phyloP scores from a whole-genome alignment of 2,888 invertebrate species.

The Lasioglossum leucozonium region DNA sequence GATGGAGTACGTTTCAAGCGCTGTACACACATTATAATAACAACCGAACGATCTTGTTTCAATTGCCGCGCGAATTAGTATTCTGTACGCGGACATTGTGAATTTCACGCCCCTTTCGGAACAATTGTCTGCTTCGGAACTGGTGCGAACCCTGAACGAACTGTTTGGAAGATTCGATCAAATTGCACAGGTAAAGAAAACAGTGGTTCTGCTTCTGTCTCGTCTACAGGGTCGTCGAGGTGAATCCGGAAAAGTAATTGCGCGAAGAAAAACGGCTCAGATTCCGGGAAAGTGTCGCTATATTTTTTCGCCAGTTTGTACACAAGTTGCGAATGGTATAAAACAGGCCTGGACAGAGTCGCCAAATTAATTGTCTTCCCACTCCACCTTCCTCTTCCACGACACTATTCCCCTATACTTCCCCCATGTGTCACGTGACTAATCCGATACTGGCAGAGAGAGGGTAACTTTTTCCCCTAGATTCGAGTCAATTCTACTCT shows the following conservation, averaged over 20 bases:
- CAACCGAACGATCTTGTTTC: background rate
- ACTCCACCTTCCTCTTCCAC: too few species aligned
- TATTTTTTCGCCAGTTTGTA: background rate
- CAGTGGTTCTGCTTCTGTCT: background rate
- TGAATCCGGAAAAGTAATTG: background rate
- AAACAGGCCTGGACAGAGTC: background rate
- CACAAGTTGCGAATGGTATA: too few species aligned
- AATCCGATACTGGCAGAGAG: too few species aligned
- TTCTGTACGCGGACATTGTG: constrained; percentile 98
- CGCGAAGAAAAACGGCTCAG: background rate
- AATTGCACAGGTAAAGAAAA: constrained; percentile 93
- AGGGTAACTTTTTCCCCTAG: too few species aligned
- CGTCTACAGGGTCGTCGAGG: background rate
- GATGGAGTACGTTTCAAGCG: background rate
- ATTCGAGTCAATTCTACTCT: too few species aligned
- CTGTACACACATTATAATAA: background rate
- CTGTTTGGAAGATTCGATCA: constrained; percentile 98
- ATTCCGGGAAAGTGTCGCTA: background rate
- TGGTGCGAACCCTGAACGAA: constrained; percentile 98
- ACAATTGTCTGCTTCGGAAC: constrained; percentile 95
- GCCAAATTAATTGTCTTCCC: too few species aligned
- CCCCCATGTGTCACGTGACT: too few species aligned
- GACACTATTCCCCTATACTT: too few species aligned
- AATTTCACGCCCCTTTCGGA: constrained; percentile 99
- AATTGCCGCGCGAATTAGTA: constrained; percentile 86